Base-by-base conservation (phyloP, 2,888 invertebrate species). In the Chymomyza caudatula region DNA sequence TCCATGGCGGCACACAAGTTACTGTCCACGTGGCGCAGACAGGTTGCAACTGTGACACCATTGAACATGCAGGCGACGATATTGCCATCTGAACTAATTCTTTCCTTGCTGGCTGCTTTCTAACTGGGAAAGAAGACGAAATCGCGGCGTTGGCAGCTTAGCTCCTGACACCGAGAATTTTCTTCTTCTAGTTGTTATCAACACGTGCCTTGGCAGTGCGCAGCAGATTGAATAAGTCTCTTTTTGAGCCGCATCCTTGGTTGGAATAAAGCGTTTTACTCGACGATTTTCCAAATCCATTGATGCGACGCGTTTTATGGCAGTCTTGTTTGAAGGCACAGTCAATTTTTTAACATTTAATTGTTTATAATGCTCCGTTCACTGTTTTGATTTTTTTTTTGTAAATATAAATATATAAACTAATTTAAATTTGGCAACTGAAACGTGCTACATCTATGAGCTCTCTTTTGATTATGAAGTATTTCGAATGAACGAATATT, bases 201-300 rank as follows among this genome's bases (percentile, higher is more conserved):
- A 90, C 90, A 25, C 90, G 89, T 11, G 90, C 83, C 55, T 91
- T 91, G 13, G 86, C 84, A 52, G 88, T 90, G 58, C 90, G 89
- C 11, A 90, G 67, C 17, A 54, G 63, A 13, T 78, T 74, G 58
- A 79, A 89, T 8, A 90, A 67, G 11, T 90, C 88, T 89, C 89
- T 68, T 88, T 89, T 58, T 85, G 81, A 0, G 76, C 81, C 6
- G 71, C 86, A 60, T 90, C 88, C 55, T 86, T 87, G 29, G 72
- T 71, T 47, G 77, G 67, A 1, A 78, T 69, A 29, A 73, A 77
- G 17, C 86, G 89, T 4, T 88, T 88, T 4, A 89, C 66, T 15
- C 91, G 91, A 66, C 90, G 91, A 78, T 92, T 92, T 22, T 92
- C 91, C 57, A 92, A 87, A 78, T 92, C 92, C 3, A 92, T 92